Evolutionary conservation across 1,140 invertebrate genomes (phyloP).

Genomic region (Drosophila truncata): DNA sequence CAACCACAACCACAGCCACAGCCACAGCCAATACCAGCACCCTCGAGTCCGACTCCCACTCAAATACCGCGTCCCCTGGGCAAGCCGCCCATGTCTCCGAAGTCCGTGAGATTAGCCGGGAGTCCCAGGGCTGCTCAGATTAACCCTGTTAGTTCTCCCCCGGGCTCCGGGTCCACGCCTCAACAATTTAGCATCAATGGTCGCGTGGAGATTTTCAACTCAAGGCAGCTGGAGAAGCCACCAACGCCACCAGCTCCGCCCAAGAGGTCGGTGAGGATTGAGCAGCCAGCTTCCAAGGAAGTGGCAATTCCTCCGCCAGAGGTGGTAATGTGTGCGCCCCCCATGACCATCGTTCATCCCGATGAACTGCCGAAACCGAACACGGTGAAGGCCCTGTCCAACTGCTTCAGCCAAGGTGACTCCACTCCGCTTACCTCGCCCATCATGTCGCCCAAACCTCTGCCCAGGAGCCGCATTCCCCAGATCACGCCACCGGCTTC

Average conservation of each 20-base stretch:
- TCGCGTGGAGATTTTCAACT: slow-evolving; percentile 82
- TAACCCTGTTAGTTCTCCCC: slow-evolving; percentile 15
- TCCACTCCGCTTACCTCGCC: slow-evolving; percentile 6
- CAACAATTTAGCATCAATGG: slow-evolving; percentile 79
- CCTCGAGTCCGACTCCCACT: slow-evolving; percentile 40
- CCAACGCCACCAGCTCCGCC: slow-evolving; percentile 63
- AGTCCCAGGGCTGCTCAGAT: slow-evolving; percentile 19
- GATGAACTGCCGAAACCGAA: slow-evolving; percentile 81
- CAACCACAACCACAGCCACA: slow-evolving; percentile 12
- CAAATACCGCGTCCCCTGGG: slow-evolving; percentile 76
- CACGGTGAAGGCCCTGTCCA: slow-evolving; percentile 76
- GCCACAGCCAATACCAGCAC: slow-evolving; percentile 13
- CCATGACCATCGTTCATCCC: slow-evolving; percentile 74
- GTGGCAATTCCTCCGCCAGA: slow-evolving; percentile 37
- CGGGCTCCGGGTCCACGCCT: slow-evolving; percentile 21
- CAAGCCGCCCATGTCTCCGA: slow-evolving; percentile 83
- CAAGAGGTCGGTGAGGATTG: slow-evolving; percentile 42
- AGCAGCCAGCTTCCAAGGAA: slow-evolving; percentile 17
- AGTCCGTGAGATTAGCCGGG: slow-evolving; percentile 46
- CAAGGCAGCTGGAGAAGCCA: slow-evolving; percentile 60
- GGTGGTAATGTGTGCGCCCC: slow-evolving; percentile 76
- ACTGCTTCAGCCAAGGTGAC: slow-evolving; percentile 63
- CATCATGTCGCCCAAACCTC: slow-evolving; percentile 57
- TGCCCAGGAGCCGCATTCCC: slow-evolving; percentile 76
- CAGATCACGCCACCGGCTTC: slow-evolving; percentile 77